Base-by-base conservation (phyloP, 1,140 invertebrate species). In the Drosophila sp. region DNA sequence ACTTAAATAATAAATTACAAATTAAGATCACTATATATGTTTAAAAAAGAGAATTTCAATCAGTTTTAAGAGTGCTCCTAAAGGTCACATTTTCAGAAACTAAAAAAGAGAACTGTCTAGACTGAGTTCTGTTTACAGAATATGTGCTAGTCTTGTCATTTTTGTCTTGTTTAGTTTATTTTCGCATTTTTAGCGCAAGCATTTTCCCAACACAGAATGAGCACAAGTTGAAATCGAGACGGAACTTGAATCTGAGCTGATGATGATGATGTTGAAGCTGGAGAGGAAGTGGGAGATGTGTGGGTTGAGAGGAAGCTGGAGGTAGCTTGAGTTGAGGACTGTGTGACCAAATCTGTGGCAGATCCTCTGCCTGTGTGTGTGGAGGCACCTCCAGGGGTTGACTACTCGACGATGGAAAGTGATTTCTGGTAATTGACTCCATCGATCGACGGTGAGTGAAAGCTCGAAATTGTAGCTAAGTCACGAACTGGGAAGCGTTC, bases 131-230 rank as follows among this genome's bases (percentile, higher is more conserved):
- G 4, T 5, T 48, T 45, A 48, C 38, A 56, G 80, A 45, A 43
- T 76, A 65, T 21, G 7, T 4, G 9, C 11, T 18, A 16, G 46
- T 50, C 25, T n/a, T n/a, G 51, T 14, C 34, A 14, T 7, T 21
- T 4, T 2, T 7, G 5, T 14, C 3, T 13, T n/a, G 45, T 46
- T 36, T 34, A 13, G 36, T 32, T 46, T 58, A 64, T 71, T 71
- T 46, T 59, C 41, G 66, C 72, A 73, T 83, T 75, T 75, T 76
- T 72, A 73, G 51, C 71, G 83, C 75, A 69, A 73, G 65, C 46
- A 82, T 78, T 87, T 86, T 81, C 72, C 75, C 83, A 86, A 73
- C 75, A 48, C 59, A 70, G 67, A 86, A 81, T 86, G 78, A 61
- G 82, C 75, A 86, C 82, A 86, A 50, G 18, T 13, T 51, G 56